phyloP scores from a whole-genome alignment of 2,888 invertebrate species.

The Trachelus tabidus region DNA sequence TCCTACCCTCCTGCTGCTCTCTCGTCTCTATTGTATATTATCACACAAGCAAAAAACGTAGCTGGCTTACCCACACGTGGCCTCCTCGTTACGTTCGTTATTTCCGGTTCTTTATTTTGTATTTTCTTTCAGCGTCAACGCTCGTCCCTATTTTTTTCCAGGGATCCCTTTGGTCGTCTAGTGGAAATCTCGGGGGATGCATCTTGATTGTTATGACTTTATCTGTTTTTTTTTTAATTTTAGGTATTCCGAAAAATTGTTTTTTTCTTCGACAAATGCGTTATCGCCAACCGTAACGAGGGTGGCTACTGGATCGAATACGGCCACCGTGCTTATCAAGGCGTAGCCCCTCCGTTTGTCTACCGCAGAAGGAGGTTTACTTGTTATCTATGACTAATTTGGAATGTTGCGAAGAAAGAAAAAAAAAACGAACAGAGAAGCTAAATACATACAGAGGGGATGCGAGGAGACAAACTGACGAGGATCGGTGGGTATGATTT shows the following conservation, averaged over 20 bases:
- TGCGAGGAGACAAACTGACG: not conserved
- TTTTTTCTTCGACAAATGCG: not conserved
- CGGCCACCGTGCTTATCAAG: not conserved
- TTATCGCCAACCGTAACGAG: not conserved
- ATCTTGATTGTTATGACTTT: not conserved
- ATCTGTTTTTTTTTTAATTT: slow-evolving; percentile 6
- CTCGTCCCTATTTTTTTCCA: not conserved
- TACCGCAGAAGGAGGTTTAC: not conserved
- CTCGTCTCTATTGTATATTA: not conserved
- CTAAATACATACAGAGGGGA: not conserved
- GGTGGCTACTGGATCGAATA: not conserved
- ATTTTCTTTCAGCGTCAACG: not conserved
- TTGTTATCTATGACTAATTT: slow-evolving; percentile 5
- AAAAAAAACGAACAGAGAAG: not conserved
- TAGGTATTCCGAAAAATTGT: not conserved
- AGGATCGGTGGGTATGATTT: not conserved
- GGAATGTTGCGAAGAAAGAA: slow-evolving; percentile 11
- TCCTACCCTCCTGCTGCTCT: not conserved
- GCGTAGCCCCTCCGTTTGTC: not conserved
- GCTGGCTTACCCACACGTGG: slow-evolving; percentile 1
- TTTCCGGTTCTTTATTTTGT: not conserved
- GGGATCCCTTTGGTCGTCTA: not conserved
- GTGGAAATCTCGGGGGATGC: not conserved
- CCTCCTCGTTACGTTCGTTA: slow-evolving; percentile 3
- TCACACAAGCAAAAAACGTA: not conserved